phyloP scores from a whole-genome alignment of 2,113 vertebrate genomes.

The Sialia sialis region DNA sequence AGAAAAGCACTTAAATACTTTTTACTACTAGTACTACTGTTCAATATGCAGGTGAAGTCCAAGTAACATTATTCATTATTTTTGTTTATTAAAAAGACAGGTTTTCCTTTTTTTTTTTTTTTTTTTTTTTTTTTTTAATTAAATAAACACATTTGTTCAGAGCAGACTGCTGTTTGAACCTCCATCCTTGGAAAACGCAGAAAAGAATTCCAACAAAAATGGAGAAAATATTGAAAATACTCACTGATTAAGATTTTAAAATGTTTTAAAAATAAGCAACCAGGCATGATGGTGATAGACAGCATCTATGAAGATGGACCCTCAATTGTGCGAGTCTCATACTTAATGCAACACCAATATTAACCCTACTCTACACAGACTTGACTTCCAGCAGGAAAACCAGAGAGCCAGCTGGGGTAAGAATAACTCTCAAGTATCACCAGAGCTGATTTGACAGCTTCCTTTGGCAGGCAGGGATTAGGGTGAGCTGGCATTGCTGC shows the following conservation, averaged over 20 bases:
- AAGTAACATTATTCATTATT: background rate
- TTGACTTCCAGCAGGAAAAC: background rate
- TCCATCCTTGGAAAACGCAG: background rate
- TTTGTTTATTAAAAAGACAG: background rate
- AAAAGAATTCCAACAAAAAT: background rate
- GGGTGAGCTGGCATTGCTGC: background rate
- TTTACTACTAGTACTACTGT: background rate
- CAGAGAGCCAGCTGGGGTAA: background rate
- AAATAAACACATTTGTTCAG: background rate
- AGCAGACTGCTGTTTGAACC: background rate
- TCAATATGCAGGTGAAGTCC: background rate
- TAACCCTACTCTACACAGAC: background rate
- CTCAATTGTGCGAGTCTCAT: background rate
- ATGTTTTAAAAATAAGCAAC: background rate
- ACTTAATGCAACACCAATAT: background rate
- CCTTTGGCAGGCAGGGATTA: background rate
- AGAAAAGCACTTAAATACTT: constrained; percentile 11
- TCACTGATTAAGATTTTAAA: background rate
- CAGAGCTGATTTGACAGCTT: background rate
- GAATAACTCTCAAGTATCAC: too few relatives aligned
- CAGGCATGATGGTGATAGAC: background rate
- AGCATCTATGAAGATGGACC: fast-evolving
- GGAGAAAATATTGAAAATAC: background rate
- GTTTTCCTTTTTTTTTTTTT: background rate
- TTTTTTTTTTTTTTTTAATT: background rate